Base-by-base conservation (phyloP, 2,113 vertebrate genomes). In the Thalassarche chlororhynchos region DNA sequence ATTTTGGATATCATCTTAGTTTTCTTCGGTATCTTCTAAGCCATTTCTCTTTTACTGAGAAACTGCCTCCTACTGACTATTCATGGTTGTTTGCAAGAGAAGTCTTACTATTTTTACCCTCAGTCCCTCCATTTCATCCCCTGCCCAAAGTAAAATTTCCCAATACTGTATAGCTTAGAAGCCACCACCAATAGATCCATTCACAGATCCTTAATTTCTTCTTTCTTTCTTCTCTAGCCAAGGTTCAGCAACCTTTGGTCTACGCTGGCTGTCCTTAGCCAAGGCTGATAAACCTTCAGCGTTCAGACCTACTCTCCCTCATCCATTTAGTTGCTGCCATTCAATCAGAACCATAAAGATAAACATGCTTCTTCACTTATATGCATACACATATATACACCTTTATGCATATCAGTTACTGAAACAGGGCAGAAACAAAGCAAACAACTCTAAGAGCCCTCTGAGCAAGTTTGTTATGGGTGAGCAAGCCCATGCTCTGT, bases 361-460 rank as follows among this genome's bases (percentile, higher is more conserved):
- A 55, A 64, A 36, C 14, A 7, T 75, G 32, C 34, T 55, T 21
- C 47, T 87, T 52, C 31, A 38, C 26, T 78, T 8, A 5, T 42
- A 10, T 17, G 5, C 2, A 0, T 62, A 13, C 17, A 16, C 5
- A 3, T 40, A 26, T 28, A 9, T 36, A 21, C 17, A 52, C 7
- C 10, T 51, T 69, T 58, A 23, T 49, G 14, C 7, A 1, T 26
- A 28, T 46, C 31, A 54, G 61, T 69, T 40, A 49, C 68, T 81
- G 72, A 81, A 87, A 69, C 21, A 46, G 31, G 34, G 40, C 46
- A 74, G n/a, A 65, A 83, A 36, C 46, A 69, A 72, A 64, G 32
- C 25, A 78, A 84, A 44, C 4, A 64, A 21, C 5, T 54, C 0
- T 44, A 77, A 66, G 15, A 61, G n/a, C 24, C 49, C 64, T 70